Evolutionary conservation across 2,888 invertebrate genomes (phyloP), one percentile per base, ranked within the genome.

Genomic region (Margaritifera margaritifera): DNA sequence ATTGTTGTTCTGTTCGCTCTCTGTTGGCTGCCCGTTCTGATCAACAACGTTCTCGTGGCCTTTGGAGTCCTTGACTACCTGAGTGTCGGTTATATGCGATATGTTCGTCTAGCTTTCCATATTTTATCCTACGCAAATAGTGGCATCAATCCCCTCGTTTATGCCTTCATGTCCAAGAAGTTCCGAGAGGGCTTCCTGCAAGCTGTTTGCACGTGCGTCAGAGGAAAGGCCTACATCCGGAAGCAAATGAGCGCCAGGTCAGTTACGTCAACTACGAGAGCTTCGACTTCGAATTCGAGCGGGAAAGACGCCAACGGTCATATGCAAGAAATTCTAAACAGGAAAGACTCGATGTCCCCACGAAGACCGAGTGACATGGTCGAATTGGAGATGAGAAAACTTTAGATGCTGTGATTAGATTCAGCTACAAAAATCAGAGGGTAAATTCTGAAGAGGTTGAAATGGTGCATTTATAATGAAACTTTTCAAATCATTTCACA

Each of bases 121-220:
- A 88, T 94, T 31, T 91, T 94, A 92, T 93, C 94, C 0, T 94
- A 94, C 88, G 92, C 93, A 84, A 94, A 94, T 90, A 93, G 93
- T 84, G 94, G 93, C 88, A 92, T 94, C 80, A 94, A 94, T 88
- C 94, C 94, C 4, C 92, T 94, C 59, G 92, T 94, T 55, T 94
- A 94, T 86, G 94, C 94, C 54, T 94, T 94, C 89, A 93, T 94
- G 93, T 94, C 94, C 51, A 92, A 92, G 81, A 93, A 92, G 88
- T 94, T 94, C 87, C 89, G 94, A 4, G 92, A 86, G 56, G 86
- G 86, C 50, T 90, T 90, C 80, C 82, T 81, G 58, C 81, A 84
- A 56, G 84, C 86, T 4, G 74, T 86, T 42, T 78, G 79, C 62
- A 71, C 79, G 19, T 84, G 82, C 66, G 59, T 75, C 6, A 68